Conservation (phyloP, 1,140 invertebrate species). For the Drosophila athabasca region DNA sequence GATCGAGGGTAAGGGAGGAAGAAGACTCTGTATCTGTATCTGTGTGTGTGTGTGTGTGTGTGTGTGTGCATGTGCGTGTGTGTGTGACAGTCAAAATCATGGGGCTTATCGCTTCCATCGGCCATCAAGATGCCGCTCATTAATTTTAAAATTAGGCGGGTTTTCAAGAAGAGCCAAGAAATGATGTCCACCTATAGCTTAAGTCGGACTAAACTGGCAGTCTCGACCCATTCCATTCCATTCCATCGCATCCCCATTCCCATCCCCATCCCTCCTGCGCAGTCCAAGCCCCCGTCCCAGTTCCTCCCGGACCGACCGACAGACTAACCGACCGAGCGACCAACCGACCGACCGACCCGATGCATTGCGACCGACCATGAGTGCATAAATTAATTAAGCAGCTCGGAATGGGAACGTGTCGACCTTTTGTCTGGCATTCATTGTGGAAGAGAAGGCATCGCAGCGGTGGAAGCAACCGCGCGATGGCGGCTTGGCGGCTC, state of each 20-base stretch:
- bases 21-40: slow-evolving; percentile 12
- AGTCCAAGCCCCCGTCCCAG: too few relatives aligned
- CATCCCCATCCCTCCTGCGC: slow-evolving; percentile 5
- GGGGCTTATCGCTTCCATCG: slow-evolving; percentile 79
- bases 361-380: slow-evolving; percentile 70
- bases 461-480: background rate
- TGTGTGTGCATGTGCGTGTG: slow-evolving; percentile 15
- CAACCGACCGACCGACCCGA: slow-evolving; percentile 23
- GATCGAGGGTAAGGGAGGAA: slow-evolving; percentile 42
- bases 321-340: too few relatives aligned
- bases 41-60: slow-evolving; percentile 17
- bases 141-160: slow-evolving; percentile 83
- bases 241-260: slow-evolving; percentile 4
- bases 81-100: slow-evolving; percentile 74
- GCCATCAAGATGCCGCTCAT: slow-evolving; percentile 83
- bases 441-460: slow-evolving; percentile 44
- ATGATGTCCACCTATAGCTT: slow-evolving; percentile 67
- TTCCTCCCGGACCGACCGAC: too few relatives aligned
- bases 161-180: slow-evolving; percentile 73
- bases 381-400: slow-evolving; percentile 84
- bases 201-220: slow-evolving; percentile 58
- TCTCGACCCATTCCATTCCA: background rate
- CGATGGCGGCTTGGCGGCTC: slow-evolving; percentile 60
- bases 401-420: slow-evolving; percentile 81
- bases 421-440: slow-evolving; percentile 83